phyloP scores from a whole-genome alignment of 2,888 invertebrate species.

The Phengaris arion region DNA sequence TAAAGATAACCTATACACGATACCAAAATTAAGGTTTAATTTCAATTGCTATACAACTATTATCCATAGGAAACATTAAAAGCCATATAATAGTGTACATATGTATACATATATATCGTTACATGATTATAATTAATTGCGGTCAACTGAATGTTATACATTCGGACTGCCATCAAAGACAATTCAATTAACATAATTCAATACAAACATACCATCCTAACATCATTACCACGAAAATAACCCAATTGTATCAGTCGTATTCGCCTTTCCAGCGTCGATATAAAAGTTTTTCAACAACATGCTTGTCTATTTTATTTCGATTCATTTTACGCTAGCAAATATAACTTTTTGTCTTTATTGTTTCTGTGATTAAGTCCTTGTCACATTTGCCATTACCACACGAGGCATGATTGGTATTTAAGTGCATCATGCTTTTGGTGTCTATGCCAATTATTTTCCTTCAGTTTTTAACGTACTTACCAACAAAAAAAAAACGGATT shows the following conservation, averaged over 20 bases:
- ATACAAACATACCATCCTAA: slow-evolving; percentile 9
- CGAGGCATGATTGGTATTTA: slow-evolving; percentile 70
- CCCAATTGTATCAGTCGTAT: slow-evolving; percentile 2
- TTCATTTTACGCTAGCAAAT: slow-evolving; percentile 54
- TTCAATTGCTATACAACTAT: neutral
- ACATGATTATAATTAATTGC: neutral
- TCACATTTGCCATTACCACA: slow-evolving; percentile 60
- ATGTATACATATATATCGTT: neutral
- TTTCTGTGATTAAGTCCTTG: slow-evolving; percentile 39
- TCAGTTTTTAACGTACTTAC: slow-evolving; percentile 32
- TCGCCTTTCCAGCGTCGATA: slow-evolving; percentile 24
- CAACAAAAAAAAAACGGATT: slow-evolving; percentile 31
- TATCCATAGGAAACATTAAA: neutral
- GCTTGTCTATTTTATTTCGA: slow-evolving; percentile 63
- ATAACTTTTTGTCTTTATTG: slow-evolving; percentile 47
- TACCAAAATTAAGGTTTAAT: neutral
- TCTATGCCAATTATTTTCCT: slow-evolving; percentile 54
- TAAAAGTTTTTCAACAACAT: slow-evolving; percentile 52
- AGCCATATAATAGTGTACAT: no score
- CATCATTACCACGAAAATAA: neutral
- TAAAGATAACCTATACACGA: neutral
- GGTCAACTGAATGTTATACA: neutral
- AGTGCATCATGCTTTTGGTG: slow-evolving; percentile 78
- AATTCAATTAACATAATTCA: slow-evolving; percentile 15
- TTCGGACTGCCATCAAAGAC: neutral